These are phyloP conservation scores for Odontamblyopus rebecca DNA, from an alignment of 2,797 vertebrate genomes.

Conservation along the genomic window DNA sequence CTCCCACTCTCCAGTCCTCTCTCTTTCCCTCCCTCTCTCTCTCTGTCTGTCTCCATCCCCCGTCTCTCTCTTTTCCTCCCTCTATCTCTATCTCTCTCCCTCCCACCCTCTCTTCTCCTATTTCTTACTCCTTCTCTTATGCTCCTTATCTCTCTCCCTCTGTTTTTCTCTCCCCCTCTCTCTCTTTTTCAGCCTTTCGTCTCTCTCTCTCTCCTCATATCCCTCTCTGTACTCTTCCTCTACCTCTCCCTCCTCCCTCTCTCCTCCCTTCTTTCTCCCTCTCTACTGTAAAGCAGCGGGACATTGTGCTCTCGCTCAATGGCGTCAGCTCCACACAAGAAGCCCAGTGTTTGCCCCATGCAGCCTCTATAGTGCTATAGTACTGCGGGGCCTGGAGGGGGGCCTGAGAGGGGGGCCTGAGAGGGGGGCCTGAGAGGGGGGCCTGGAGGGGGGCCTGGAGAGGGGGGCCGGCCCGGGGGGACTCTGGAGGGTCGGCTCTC, in stretches of 20 bases:
- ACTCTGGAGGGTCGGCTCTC: slow-evolving; percentile 71
- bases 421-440: slow-evolving; percentile 49
- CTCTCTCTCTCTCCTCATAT: no score
- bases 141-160: no score
- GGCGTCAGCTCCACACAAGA: slow-evolving; percentile 70
- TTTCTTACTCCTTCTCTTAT: no score
- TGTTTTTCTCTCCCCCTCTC: no score
- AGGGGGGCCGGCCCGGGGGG: slow-evolving; percentile 58
- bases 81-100: no score
- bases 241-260: neutral
- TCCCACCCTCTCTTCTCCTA: rapidly evolving
- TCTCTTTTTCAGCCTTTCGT: no score
- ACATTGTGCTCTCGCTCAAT: slow-evolving; percentile 78
- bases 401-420: slow-evolving; percentile 29
- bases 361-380: slow-evolving; percentile 63
- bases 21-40: no score
- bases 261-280: slow-evolving; percentile 34
- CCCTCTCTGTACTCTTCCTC: neutral
- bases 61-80: no score
- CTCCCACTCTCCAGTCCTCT: no score
- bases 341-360: slow-evolving; percentile 71
- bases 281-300: slow-evolving; percentile 76
- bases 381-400: slow-evolving; percentile 59
- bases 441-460: neutral
- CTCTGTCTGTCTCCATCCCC: no score